Conservation (phyloP, 1,140 invertebrate species). For the Papilio xuthus region DNA sequence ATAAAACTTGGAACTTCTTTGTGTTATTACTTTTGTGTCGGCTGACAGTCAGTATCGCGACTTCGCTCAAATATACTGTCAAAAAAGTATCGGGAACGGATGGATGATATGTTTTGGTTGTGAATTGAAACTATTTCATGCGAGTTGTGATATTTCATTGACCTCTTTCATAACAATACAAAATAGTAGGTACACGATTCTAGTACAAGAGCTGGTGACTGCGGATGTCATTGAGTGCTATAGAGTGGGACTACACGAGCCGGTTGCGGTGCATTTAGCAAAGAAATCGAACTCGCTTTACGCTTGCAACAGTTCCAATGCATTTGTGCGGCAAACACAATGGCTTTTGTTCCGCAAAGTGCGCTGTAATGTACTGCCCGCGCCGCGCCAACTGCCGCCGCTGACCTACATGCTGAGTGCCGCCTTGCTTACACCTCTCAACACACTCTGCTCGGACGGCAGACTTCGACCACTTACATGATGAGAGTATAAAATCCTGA, state of each 20-base stretch:
- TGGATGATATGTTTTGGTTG: too few species aligned
- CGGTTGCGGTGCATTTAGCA: background rate
- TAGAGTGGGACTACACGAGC: background rate
- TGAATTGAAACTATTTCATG: background rate
- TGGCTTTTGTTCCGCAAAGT: background rate
- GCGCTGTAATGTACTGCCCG: background rate
- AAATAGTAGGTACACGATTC: background rate
- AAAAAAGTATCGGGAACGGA: too few species aligned
- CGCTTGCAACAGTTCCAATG: background rate
- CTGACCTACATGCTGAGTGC: slow-evolving; percentile 4
- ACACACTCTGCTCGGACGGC: background rate
- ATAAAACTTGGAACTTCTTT: too few species aligned
- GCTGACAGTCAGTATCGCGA: too few species aligned
- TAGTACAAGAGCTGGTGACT: background rate
- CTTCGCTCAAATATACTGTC: too few species aligned
- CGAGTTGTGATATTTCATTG: background rate
- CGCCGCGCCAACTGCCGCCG: background rate
- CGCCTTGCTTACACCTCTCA: background rate
- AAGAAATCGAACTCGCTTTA: slow-evolving; percentile 5
- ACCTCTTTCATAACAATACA: background rate
- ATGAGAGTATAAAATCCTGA: background rate
- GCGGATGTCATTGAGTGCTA: background rate
- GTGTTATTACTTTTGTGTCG: too few species aligned
- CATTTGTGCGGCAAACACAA: background rate
- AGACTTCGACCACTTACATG: background rate